These are phyloP conservation scores for Labia minor DNA, from an alignment of 2,888 invertebrate species.

Conservation along the genomic window DNA sequence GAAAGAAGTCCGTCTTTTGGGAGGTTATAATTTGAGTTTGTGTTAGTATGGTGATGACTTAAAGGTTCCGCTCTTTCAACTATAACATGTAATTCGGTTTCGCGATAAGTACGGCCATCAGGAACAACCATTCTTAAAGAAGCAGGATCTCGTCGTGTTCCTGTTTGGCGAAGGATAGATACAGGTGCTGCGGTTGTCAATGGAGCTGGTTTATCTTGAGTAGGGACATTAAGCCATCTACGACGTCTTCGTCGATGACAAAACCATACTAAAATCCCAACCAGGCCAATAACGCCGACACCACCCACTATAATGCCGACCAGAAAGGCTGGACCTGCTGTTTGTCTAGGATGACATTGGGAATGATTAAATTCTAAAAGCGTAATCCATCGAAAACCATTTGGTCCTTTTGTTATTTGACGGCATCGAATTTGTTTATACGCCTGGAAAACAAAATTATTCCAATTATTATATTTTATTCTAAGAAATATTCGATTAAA, in stretches of 20 bases:
- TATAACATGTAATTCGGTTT: slow-evolving; percentile 77
- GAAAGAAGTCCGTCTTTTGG: not conserved
- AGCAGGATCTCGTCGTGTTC: not conserved
- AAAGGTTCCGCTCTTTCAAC: slow-evolving; percentile 73
- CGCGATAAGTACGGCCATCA: slow-evolving; percentile 55
- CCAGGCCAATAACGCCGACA: not conserved
- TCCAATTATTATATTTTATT: not conserved
- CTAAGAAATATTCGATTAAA: not conserved
- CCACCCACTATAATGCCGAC: not conserved
- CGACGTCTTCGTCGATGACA: slow-evolving; percentile 16
- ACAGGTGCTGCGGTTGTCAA: not conserved
- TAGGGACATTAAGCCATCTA: slow-evolving; percentile 23
- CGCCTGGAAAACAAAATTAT: not conserved
- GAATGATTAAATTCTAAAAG: not conserved
- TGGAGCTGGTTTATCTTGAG: slow-evolving; percentile 13
- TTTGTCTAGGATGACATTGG: not conserved
- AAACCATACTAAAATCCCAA: not conserved
- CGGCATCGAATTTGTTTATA: slow-evolving; percentile 1
- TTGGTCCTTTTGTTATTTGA: not conserved
- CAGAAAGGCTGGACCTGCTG: not conserved
- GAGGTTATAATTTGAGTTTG: not conserved
- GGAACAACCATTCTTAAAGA: slow-evolving; percentile 23
- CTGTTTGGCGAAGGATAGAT: not conserved
- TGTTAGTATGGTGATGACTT: slow-evolving; percentile 31
- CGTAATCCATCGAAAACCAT: not conserved